phyloP scores from a whole-genome alignment of 2,113 vertebrate genomes.

The Catharus fuscescens region DNA sequence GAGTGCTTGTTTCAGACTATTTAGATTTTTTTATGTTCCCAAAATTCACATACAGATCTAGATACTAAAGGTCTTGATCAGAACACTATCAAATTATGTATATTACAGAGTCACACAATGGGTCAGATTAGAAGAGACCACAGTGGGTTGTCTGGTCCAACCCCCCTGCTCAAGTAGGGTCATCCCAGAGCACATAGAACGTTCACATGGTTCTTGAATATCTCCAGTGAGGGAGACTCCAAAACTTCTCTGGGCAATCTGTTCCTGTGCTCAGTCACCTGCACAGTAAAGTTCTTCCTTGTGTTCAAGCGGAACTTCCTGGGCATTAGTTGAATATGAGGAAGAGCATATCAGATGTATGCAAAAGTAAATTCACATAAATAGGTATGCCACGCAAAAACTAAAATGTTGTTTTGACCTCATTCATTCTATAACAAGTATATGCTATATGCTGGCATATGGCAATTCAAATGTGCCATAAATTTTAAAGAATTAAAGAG shows the following conservation, averaged over 20 bases:
- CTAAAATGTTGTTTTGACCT: not conserved
- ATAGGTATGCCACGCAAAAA: not conserved
- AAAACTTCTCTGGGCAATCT: not conserved
- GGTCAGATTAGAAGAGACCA: not conserved
- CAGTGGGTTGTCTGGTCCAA: too few relatives aligned
- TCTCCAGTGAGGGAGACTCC: not conserved
- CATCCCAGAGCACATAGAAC: not conserved
- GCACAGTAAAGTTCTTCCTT: not conserved
- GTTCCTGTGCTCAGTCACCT: not conserved
- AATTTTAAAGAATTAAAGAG: not conserved
- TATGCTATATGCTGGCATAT: not conserved
- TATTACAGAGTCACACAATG: not conserved
- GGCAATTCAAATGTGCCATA: not conserved
- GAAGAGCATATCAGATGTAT: not conserved
- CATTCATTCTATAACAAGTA: not conserved
- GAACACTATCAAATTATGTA: not conserved
- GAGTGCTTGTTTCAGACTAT: not conserved
- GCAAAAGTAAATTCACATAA: not conserved
- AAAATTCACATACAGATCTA: not conserved
- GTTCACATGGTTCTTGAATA: not conserved
- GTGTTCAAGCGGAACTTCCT: not conserved
- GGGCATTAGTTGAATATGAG: not conserved
- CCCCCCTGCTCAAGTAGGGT: not conserved
- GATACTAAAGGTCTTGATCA: not conserved
- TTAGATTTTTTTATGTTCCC: not conserved